Conservation (phyloP, 2,113 vertebrate genomes). For the Mastomys natalensis region DNA sequence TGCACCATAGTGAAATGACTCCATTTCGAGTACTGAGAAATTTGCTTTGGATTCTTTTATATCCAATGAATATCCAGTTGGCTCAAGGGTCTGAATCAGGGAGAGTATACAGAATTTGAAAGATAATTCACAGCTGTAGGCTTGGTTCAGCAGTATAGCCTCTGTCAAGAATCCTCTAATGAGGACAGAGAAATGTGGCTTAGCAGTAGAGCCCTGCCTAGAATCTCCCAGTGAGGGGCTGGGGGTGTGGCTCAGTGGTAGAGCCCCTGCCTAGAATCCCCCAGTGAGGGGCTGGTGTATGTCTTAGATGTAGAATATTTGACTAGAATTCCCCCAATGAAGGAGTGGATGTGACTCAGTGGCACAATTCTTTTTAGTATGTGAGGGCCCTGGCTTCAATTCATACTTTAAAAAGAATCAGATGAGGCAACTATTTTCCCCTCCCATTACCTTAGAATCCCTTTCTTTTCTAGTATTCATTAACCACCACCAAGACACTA, state of each 20-base stretch:
- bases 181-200: background rate
- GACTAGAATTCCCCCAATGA: background rate
- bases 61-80: background rate
- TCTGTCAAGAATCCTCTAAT: background rate
- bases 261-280: background rate
- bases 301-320: background rate
- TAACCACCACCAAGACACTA: background rate
- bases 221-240: background rate
- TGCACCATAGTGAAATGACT: background rate
- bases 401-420: background rate
- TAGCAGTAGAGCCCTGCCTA: background rate
- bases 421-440: background rate
- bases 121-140: background rate
- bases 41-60: background rate
- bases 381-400: background rate
- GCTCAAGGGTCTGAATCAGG: background rate
- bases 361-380: background rate
- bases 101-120: background rate
- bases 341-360: background rate
- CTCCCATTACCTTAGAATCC: rapidly evolving
- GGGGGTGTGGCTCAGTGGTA: background rate
- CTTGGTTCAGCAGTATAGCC: background rate
- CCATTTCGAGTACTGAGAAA: background rate
- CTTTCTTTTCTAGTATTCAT: background rate
- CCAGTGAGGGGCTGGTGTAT: background rate